Base-by-base conservation (phyloP, 2,113 vertebrate species). In the Globicephala melas region DNA sequence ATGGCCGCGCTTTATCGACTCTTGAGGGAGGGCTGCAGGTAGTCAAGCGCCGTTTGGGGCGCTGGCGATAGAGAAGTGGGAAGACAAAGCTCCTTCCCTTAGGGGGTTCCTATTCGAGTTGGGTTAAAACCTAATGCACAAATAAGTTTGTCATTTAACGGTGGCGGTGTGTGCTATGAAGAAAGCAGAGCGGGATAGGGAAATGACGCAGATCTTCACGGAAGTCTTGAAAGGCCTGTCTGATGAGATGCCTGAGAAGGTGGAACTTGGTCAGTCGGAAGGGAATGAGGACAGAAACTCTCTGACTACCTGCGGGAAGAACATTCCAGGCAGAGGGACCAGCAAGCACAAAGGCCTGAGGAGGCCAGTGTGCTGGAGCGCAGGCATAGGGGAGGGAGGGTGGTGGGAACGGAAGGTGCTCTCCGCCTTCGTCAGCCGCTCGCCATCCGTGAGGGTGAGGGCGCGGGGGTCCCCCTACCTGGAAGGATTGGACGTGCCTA, bases 1-100 rank as follows among this genome's bases (percentile, higher is more conserved):
- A 28, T 2, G 2, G 25, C 33, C 8, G 0, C 6, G 6, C 3
- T 25, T n/a, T 7, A 17, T 5, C 3, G 6, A n/a, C 25, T 33
- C 3, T 20, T 31, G 68, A 21, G 14, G 12, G 1, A 3, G 60
- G 5, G 14, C 1, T 28, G 41, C 4, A 1, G 17, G 33, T 4
- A 44, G 10, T 2, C 7, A 7, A 60, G 3, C 0, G 5, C 23
- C 28, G 18, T 50, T 62, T 10, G 3, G 18, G 70, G n/a, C 12
- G 0, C 8, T 21, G 23, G 8, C 4, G 23, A 5, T 26, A 36
- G 7, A 70, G 15, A 20, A 15, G 21, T 67, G 31, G 26, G 23
- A 18, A 21, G 9, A 65, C 20, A 3, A 36, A 38, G 3, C 28
- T 18, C 31, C 33, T 87, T 47, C 63, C 41, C 2, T 86, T n/a